Evolutionary conservation across 2,113 vertebrate species (phyloP).

Genomic region (Brachyhypopomus occidentalis): DNA sequence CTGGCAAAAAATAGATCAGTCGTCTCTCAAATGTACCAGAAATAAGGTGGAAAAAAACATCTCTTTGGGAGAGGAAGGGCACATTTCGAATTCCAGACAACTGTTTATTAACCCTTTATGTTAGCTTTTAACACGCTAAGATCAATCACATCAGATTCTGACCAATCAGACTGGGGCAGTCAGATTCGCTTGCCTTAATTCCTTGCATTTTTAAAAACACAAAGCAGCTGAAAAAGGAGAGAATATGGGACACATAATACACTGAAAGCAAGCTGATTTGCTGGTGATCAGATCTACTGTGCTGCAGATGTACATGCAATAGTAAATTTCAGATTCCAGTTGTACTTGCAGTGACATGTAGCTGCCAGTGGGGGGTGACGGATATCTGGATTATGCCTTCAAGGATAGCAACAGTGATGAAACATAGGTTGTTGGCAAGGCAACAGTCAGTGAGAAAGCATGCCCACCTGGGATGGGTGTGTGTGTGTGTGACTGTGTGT

Average conservation of each 20-base stretch:
- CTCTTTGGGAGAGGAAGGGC: constrained; percentile 70
- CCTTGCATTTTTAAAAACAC: too few relatives aligned
- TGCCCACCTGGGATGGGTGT: constrained; percentile 35
- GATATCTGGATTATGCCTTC: constrained; percentile 36
- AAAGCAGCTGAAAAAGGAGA: too few relatives aligned
- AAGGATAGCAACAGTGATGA: constrained; percentile 34
- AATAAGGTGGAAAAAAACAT: background rate
- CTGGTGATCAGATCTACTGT: too few relatives aligned
- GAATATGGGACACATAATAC: too few relatives aligned
- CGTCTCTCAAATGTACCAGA: background rate
- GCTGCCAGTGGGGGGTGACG: constrained; percentile 51
- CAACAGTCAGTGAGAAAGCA: constrained; percentile 51
- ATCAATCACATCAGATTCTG: too few relatives aligned
- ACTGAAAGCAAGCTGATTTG: too few relatives aligned
- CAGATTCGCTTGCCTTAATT: too few relatives aligned
- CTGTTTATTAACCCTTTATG: too few relatives aligned
- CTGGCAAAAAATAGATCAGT: background rate
- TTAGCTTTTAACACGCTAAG: too few relatives aligned
- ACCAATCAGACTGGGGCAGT: too few relatives aligned
- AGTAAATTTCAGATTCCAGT: background rate
- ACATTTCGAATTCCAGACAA: background rate
- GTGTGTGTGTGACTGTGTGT: too few relatives aligned
- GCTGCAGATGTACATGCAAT: background rate
- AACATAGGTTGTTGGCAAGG: constrained; percentile 52
- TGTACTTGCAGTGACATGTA: constrained; percentile 21